A percentile compares a stretch with the other conserved stretches of the same genome.
These are phyloP conservation scores for Carollia perspicillata DNA, from an alignment of 2,113 vertebrate species.

Conservation along the genomic window DNA sequence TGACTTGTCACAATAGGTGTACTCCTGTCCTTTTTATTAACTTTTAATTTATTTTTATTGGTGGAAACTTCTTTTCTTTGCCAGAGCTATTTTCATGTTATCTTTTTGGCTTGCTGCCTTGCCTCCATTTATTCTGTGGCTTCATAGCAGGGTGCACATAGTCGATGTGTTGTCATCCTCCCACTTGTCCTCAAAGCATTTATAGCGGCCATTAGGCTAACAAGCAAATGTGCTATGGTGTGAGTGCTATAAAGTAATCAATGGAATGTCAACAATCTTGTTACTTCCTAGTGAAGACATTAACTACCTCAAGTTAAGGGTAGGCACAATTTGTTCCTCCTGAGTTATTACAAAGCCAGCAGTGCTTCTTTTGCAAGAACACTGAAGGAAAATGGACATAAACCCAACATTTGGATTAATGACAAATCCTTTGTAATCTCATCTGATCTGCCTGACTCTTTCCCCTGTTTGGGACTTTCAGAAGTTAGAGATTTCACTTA, in stretches of 20 bases:
- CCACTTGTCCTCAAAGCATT: not conserved
- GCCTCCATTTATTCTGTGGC: not conserved
- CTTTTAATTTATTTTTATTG: too few relatives aligned
- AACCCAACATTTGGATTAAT: not conserved
- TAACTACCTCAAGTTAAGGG: not conserved
- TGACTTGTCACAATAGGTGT: not conserved
- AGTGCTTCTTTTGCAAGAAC: not conserved
- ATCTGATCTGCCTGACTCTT: not conserved
- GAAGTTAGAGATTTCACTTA: not conserved
- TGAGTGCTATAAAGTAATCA: constrained; percentile 41
- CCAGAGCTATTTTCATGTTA: not conserved
- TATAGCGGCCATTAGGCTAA: constrained; percentile 38
- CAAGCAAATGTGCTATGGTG: not conserved
- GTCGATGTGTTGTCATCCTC: not conserved
- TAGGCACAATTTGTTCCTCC: constrained; percentile 3
- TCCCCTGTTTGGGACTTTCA: not conserved
- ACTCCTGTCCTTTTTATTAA: not conserved
- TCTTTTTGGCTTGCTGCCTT: not conserved
- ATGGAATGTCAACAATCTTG: constrained; percentile 23
- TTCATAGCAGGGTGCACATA: not conserved
- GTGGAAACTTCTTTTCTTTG: not conserved
- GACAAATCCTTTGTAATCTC: not conserved
- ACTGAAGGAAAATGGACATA: not conserved
- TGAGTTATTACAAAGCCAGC: constrained; percentile 3
- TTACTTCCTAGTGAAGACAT: constrained; percentile 28